phyloP scores from a whole-genome alignment of 2,797 vertebrate genomes.

The Coregonus suidteri region DNA sequence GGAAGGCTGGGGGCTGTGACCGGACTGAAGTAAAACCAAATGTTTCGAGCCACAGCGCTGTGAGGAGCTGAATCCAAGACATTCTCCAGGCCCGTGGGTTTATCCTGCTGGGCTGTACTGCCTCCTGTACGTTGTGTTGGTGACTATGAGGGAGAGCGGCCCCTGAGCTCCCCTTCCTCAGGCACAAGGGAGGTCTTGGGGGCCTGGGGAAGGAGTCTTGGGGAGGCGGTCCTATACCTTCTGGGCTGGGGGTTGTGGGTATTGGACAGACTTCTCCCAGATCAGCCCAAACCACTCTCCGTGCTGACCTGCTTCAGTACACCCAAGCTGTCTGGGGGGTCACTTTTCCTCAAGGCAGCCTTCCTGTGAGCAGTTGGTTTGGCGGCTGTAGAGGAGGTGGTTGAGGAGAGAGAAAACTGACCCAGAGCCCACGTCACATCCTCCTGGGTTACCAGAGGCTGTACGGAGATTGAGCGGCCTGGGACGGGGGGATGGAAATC shows the following conservation, averaged over 20 bases:
- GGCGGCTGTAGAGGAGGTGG: slow-evolving; percentile 14
- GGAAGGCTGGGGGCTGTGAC: slow-evolving; percentile 31
- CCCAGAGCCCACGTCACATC: no score
- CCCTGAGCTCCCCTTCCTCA: slow-evolving; percentile 40
- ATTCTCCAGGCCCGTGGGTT: slow-evolving; percentile 33
- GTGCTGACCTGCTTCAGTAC: slow-evolving; percentile 12
- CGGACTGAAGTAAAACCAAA: slow-evolving; percentile 54
- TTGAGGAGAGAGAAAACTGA: slow-evolving; percentile 35
- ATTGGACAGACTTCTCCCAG: slow-evolving; percentile 35
- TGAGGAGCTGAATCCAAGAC: slow-evolving; percentile 9
- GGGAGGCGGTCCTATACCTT: slow-evolving; percentile 26
- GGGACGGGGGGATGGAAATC: slow-evolving; percentile 60
- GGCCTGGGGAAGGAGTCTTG: slow-evolving; percentile 9
- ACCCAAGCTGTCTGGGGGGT: not conserved
- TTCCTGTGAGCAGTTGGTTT: slow-evolving; percentile 25
- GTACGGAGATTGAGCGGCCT: slow-evolving; percentile 33
- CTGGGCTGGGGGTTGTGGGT: slow-evolving; percentile 15
- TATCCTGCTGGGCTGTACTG: slow-evolving; percentile 13
- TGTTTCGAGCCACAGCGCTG: slow-evolving; percentile 58
- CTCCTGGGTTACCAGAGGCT: slow-evolving; percentile 35
- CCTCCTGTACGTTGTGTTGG: slow-evolving; percentile 21
- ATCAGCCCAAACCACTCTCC: slow-evolving; percentile 35
- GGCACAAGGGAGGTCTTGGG: slow-evolving; percentile 40
- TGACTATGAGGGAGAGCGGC: slow-evolving; percentile 29
- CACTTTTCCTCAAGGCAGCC: slow-evolving; percentile 25